Evolutionary conservation across 2,113 vertebrate species (phyloP).

Genomic region (Nothobranchius kuhntae): DNA sequence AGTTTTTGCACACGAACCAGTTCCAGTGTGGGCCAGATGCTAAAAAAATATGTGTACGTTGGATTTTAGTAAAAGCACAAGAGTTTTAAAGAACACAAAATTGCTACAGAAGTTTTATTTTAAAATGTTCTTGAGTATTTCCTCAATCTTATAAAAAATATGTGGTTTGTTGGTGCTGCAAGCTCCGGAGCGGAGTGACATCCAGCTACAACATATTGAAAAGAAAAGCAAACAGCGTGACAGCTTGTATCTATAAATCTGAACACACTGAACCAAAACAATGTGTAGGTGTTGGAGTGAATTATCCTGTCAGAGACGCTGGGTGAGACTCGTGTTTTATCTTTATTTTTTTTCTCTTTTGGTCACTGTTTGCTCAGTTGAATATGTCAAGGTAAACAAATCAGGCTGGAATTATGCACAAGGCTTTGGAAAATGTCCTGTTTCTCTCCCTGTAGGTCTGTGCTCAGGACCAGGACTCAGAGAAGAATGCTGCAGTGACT

Average conservation of each 20-base stretch:
- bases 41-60: too few relatives aligned
- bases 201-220: neutral
- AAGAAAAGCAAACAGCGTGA: neutral
- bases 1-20: too few relatives aligned
- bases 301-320: neutral
- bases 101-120: too few relatives aligned
- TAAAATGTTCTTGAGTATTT: too few relatives aligned
- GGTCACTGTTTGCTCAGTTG: neutral
- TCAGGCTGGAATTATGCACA: slow-evolving; percentile 48
- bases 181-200: too few relatives aligned
- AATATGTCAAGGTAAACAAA: slow-evolving; percentile 23
- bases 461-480: slow-evolving; percentile 89
- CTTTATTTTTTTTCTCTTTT: slow-evolving; percentile 19
- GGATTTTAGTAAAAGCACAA: too few relatives aligned
- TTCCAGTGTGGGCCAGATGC: too few relatives aligned
- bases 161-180: neutral
- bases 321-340: slow-evolving; percentile 11
- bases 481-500: slow-evolving; percentile 83
- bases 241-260: neutral
- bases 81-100: too few relatives aligned
- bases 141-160: too few relatives aligned
- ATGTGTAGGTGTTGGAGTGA: neutral
- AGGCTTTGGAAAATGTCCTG: slow-evolving; percentile 15
- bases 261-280: neutral
- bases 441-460: slow-evolving; percentile 73